A percentile compares a stretch with the other conserved stretches of the same genome.
These are phyloP conservation scores for Drosophila ercepeae DNA, from an alignment of 1,140 invertebrate genomes.

Conservation along the genomic window DNA sequence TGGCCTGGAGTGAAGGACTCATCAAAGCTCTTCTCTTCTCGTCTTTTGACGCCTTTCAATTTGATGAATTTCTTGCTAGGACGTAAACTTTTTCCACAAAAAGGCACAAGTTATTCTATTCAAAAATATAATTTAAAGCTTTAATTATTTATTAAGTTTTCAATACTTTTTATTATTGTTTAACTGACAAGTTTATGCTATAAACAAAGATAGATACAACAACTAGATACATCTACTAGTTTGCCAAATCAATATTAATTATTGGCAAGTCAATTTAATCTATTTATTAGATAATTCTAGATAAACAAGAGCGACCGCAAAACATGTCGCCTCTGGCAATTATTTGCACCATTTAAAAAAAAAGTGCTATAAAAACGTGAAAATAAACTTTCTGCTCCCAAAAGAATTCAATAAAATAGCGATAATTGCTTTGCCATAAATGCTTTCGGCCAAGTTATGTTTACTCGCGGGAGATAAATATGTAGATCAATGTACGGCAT, in stretches of 20 bases:
- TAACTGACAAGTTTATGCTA: too few species aligned
- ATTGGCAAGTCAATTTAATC: not conserved
- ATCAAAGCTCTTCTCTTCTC: slow-evolving; percentile 17
- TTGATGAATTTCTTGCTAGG: not conserved
- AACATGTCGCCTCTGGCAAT: slow-evolving; percentile 3
- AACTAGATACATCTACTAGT: too few species aligned
- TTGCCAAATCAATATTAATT: slow-evolving; percentile 1
- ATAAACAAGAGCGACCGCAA: slow-evolving; percentile 24
- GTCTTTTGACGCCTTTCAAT: slow-evolving; percentile 4
- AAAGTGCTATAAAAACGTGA: too few species aligned
- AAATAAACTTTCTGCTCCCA: slow-evolving; percentile 4
- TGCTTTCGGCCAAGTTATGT: slow-evolving; percentile 1
- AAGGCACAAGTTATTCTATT: too few species aligned
- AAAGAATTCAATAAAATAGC: slow-evolving; percentile 20
- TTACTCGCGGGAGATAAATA: slow-evolving; percentile 32
- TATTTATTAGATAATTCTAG: slow-evolving; percentile 28
- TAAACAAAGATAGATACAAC: too few species aligned
- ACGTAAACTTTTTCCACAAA: too few species aligned
- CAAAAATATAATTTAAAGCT: too few species aligned
- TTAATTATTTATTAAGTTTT: too few species aligned
- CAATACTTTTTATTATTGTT: too few species aligned
- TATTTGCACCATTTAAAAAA: not conserved
- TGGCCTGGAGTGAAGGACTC: not conserved
- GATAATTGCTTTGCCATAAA: slow-evolving; percentile 42
- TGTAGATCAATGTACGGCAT: slow-evolving; percentile 16